phyloP scores from a whole-genome alignment of 1,140 invertebrate species.

The Homarus americanus region DNA sequence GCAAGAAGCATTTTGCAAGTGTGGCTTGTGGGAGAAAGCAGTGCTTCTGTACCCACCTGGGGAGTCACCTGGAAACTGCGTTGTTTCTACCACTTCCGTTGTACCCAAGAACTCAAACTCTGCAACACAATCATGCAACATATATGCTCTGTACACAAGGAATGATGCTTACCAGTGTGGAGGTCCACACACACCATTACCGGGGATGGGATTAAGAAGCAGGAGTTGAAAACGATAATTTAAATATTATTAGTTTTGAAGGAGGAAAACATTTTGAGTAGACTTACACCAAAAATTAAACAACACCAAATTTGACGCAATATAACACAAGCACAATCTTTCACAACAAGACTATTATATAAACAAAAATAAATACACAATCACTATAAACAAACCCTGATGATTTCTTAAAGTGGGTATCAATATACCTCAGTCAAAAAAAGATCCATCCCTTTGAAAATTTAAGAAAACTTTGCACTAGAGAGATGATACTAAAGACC shows the following conservation, averaged over 20 bases:
- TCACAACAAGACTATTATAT: neutral
- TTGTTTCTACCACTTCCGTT: conserved; percentile 42
- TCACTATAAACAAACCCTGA: neutral
- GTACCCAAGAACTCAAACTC: conserved; percentile 60
- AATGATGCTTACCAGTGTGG: neutral
- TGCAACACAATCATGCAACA: conserved; percentile 56
- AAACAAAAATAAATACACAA: neutral
- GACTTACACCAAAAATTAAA: neutral
- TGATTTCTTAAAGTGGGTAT: too few species aligned
- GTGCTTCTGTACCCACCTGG: conserved; percentile 39
- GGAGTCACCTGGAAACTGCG: conserved; percentile 31
- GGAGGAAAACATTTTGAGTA: neutral
- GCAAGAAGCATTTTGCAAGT: neutral
- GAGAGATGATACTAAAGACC: too few species aligned
- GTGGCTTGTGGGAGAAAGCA: neutral
- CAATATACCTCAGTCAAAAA: too few species aligned
- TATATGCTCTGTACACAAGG: neutral
- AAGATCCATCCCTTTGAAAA: too few species aligned
- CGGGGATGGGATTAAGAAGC: neutral
- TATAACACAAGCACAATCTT: too few species aligned
- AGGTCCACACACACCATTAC: neutral
- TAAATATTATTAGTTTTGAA: neutral
- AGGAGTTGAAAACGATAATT: neutral
- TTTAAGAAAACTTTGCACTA: too few species aligned
- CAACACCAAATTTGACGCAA: neutral